A percentile compares a stretch with the other conserved stretches of the same genome.
These are phyloP conservation scores for Tuberolachnus salignus DNA, from an alignment of 2,888 invertebrate species.

Conservation along the genomic window DNA sequence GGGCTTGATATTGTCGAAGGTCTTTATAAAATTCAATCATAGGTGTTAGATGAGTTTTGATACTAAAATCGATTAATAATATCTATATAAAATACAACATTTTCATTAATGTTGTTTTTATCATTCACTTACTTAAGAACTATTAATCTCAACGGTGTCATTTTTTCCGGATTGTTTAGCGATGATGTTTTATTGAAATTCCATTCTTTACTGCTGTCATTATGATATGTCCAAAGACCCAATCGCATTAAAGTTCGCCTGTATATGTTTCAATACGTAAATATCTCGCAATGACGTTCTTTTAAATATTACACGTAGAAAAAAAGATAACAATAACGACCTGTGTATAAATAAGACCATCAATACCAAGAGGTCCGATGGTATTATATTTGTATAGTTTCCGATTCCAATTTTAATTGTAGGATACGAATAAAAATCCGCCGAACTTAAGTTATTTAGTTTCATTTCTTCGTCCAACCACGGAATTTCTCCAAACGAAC, in stretches of 20 bases:
- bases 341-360: conserved; percentile 16
- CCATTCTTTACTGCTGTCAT: neutral
- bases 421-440: conserved; percentile 8
- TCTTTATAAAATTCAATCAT: conserved; percentile 8
- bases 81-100: neutral
- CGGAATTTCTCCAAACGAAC: conserved; percentile 27
- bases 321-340: neutral
- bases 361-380: conserved; percentile 10
- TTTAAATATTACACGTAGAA: no score
- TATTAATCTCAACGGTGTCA: neutral
- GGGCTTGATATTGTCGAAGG: neutral
- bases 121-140: conserved; percentile 7
- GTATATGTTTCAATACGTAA: neutral
- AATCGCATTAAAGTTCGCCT: conserved; percentile 17
- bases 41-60: conserved; percentile 22
- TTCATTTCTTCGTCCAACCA: conserved; percentile 21
- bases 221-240: conserved; percentile 34
- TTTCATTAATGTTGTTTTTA: no score
- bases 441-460: neutral
- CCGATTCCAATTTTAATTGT: conserved; percentile 12
- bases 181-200: neutral
- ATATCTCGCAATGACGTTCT: no score
- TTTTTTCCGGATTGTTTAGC: neutral
- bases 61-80: conserved; percentile 10
- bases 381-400: conserved; percentile 1